These are phyloP conservation scores for Drosophila mercatorum DNA, from an alignment of 2,888 invertebrate species.

Conservation along the genomic window DNA sequence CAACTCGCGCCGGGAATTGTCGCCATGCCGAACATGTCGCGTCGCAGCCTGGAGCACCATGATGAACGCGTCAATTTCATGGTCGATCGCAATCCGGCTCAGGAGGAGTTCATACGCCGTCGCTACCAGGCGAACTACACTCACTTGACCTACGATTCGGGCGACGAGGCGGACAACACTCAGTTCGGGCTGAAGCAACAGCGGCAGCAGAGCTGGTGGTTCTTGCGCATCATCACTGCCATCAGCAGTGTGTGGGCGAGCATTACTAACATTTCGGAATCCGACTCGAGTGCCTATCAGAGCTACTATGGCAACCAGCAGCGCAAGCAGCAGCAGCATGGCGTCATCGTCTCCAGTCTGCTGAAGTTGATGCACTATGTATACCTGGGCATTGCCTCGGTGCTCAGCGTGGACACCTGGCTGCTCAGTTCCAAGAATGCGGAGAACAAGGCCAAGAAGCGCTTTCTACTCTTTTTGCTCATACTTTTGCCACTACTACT, in stretches of 20 bases:
- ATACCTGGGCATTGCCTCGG: conserved; percentile 82
- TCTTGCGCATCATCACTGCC: conserved; percentile 73
- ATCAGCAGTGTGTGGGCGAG: conserved; percentile 72
- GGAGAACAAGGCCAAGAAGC: conserved; percentile 79
- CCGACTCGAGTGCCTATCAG: conserved; percentile 58
- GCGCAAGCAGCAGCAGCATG: conserved; percentile 57
- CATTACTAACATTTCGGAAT: conserved; percentile 46
- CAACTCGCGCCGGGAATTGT: conserved; percentile 92
- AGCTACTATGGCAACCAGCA: conserved; percentile 65
- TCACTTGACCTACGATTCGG: conserved; percentile 81
- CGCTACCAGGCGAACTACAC: conserved; percentile 78
- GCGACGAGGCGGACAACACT: conserved; percentile 82
- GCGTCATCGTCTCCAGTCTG: conserved; percentile 71
- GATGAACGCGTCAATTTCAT: conserved; percentile 85
- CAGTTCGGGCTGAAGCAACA: conserved; percentile 67
- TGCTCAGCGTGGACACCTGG: conserved; percentile 83
- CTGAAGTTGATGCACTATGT: conserved; percentile 69
- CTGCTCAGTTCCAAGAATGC: conserved; percentile 75
- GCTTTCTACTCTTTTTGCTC: conserved; percentile 83
- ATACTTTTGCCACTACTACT: conserved; percentile 86
- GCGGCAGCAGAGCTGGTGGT: conserved; percentile 70
- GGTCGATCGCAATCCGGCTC: conserved; percentile 81
- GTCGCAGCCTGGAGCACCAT: conserved; percentile 88
- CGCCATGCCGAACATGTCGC: conserved; percentile 95
- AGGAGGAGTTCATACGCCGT: conserved; percentile 82